Evolutionary conservation across 1,140 invertebrate species (phyloP).

Genomic region (Bombus affinis): DNA sequence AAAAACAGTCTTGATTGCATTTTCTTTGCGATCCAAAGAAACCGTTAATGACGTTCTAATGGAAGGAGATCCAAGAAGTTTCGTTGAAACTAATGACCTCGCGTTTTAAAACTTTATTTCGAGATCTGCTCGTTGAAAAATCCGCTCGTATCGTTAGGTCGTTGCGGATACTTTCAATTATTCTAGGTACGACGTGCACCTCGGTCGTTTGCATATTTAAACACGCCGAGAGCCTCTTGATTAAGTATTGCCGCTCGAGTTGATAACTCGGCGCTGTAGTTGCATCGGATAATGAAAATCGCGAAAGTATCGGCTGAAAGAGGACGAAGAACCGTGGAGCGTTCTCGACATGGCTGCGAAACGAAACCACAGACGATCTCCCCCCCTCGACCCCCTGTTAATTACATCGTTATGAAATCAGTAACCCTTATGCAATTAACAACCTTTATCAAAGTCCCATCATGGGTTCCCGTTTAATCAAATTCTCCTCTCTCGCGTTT

Average conservation of each 20-base stretch:
- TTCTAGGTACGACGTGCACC: background rate
- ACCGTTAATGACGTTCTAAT: background rate
- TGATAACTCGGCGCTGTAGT: background rate
- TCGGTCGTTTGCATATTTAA: slow-evolving; percentile 12
- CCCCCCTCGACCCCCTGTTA: slow-evolving; percentile 22
- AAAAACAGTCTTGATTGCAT: background rate
- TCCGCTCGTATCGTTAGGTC: background rate
- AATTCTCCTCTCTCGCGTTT: slow-evolving; percentile 40
- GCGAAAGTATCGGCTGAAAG: slow-evolving; percentile 13
- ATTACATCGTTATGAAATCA: slow-evolving; percentile 67
- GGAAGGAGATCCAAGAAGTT: background rate
- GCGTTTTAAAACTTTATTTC: background rate
- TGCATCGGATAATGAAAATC: slow-evolving; percentile 9
- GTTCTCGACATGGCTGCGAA: background rate
- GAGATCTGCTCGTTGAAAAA: background rate
- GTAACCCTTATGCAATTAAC: slow-evolving; percentile 22
- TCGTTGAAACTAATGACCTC: background rate
- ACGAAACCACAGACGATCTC: background rate
- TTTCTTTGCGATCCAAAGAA: background rate
- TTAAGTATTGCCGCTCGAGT: slow-evolving; percentile 9
- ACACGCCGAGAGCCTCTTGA: background rate
- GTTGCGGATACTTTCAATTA: slow-evolving; percentile 19
- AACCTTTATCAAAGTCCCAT: background rate
- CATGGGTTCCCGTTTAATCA: slow-evolving; percentile 47
- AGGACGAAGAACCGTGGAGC: background rate